Evolutionary conservation across 2,113 vertebrate species (phyloP), one percentile per base, ranked within the genome.

Genomic region (Lagopus muta): DNA sequence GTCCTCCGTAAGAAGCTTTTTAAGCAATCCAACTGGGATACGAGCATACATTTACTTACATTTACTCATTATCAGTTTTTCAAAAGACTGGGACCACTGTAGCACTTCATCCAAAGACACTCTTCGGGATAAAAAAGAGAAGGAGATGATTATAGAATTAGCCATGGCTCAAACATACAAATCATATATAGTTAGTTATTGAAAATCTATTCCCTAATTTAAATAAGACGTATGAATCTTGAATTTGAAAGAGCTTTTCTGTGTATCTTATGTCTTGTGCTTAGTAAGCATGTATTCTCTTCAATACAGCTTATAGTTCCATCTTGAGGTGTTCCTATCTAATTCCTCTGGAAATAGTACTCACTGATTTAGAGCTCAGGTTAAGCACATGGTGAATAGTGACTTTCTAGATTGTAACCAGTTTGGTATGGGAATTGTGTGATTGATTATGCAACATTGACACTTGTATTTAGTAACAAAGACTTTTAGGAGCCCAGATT

Each of bases 1-100:
- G 80, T 54, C 30, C 13, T 61, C 75, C 1, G 0, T 66, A 54
- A 61, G 61, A 83, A 75, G 2, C 32, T 38, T n/a, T 42, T 40
- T 75, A 25, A 42, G 38, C 18, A 19, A 83, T 34, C 64, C 21
- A 55, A 38, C 71, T 72, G n/a, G 38, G n/a, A 38, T 27, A 27
- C 21, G 40, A 36, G 7, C 2, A 6, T 30, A 30, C 12, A 81
- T 1, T 78, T 97, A 97, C 95, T 98, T 92, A 98, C 90, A 50
- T 95, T 96, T 97, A 27, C 95, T 98, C 34, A 91, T 87, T 95
- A 98, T 94, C 82, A 97, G 25, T 15, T 93, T 96, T 92, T 97
- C 95, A 30, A 97, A 97, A 64, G 97, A 97, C 67, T 97, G 96
- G 69, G 96, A 95, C 97, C 96, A 97, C 62, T 93, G 86, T 12